Base-by-base conservation (phyloP, 2,797 vertebrate species). In the Pempheris klunzingeri region DNA sequence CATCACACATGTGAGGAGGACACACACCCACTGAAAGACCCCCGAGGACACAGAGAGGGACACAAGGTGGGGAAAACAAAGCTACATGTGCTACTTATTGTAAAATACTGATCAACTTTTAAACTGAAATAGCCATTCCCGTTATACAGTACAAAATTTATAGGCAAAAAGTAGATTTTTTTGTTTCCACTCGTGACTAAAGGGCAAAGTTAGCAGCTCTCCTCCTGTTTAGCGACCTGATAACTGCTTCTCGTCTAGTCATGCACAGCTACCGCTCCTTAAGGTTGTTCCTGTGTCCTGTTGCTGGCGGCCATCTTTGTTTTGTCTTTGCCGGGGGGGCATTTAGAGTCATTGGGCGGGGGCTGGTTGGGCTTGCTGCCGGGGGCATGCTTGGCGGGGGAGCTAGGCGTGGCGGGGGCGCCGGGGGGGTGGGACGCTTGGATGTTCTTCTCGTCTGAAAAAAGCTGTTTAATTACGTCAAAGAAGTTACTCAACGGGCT, bases 381-480 rank as follows among this genome's bases (percentile, higher is more conserved):
- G 84, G 94, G 95, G 95, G 96, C 96, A 96, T 96, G 96, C 96
- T 97, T 98, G 97, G 95, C 94, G 94, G 92, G 89, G 90, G 95
- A 95, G 94, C 96, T 96, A 96, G 96, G 96, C 96, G 96, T 96
- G 96, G 95, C 94, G 93, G 96, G 96, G 86, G 96, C 94, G 94
- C 96, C 96, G 77, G 96, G 96, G 94, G 96, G 92, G 84, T 95
- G 96, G 93, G 96, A 95, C 89, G 95, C 96, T 95, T 97, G 97
- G 96, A 96, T 91, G 84, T 96, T 98, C 97, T 99, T 99, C 96
- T 99, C 98, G 97, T 99, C 98, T 98, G 98, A 98, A 99, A 99
- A 99, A 97, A 99, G 98, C 97, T 99, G 98, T 98, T 99, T 99
- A 97, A 99, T 99, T 98, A 99, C 98, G 97, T 99, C 98, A 98